Evolutionary conservation across 2,113 vertebrate genomes (phyloP).

Genomic region (Bagarius yarrelli): DNA sequence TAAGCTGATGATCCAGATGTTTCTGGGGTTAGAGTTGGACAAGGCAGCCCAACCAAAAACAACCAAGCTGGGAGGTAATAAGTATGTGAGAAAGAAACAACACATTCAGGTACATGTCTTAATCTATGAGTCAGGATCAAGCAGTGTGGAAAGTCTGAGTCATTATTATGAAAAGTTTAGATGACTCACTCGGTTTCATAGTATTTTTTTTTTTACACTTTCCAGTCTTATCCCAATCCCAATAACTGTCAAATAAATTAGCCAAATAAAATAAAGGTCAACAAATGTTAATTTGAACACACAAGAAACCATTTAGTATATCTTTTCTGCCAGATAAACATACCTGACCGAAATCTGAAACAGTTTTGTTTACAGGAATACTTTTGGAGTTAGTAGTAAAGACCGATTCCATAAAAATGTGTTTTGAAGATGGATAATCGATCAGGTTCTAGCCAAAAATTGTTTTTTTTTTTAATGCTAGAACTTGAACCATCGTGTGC

Average conservation of each 20-base stretch:
- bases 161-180: neutral
- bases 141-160: slow-evolving; percentile 7
- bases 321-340: neutral
- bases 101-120: neutral
- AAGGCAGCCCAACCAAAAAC: neutral
- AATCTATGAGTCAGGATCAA: neutral
- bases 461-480: neutral
- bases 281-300: neutral
- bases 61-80: neutral
- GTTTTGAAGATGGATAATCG: too few relatives aligned
- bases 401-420: neutral
- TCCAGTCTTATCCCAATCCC: neutral
- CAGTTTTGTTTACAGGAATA: neutral
- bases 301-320: neutral
- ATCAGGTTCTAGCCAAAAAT: neutral
- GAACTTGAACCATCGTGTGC: neutral
- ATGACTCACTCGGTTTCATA: neutral
- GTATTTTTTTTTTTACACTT: neutral
- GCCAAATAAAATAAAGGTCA: neutral
- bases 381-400: neutral
- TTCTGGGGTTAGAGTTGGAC: slow-evolving; percentile 2
- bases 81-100: neutral
- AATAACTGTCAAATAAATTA: neutral
- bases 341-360: neutral
- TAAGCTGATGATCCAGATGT: slow-evolving; percentile 23